A percentile compares a stretch with the other conserved stretches of the same genome.
Conservation (phyloP, 2,113 vertebrate species). For the Podarcis cretensis region DNA sequence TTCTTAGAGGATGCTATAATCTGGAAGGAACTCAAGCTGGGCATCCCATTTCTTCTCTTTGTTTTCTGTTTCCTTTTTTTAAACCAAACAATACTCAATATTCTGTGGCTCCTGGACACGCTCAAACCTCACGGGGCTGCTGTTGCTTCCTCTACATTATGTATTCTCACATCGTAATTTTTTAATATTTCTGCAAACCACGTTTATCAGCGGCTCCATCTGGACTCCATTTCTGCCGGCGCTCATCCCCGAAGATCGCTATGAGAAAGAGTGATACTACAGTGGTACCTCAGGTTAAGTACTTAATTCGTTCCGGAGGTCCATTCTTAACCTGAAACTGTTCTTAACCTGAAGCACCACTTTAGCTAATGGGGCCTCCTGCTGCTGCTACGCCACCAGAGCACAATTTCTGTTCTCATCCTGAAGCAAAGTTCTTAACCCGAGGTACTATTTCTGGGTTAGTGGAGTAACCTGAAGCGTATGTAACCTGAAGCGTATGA, state of each 20-base stretch:
- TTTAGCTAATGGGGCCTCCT: no score
- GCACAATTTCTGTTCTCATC: no score
- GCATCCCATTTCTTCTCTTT: no score
- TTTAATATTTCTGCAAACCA: not conserved
- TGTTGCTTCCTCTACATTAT: not conserved
- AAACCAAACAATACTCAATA: not conserved
- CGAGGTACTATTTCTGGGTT: no score
- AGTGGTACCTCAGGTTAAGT: no score
- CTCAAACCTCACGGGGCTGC: not conserved
- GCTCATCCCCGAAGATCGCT: not conserved
- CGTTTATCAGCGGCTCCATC: not conserved
- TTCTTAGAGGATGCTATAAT: not conserved
- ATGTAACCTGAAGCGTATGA: no score
- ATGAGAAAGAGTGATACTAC: not conserved
- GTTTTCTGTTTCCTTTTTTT: not conserved
- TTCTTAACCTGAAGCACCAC: no score
- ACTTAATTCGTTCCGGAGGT: no score
- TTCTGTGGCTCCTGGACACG: not conserved
- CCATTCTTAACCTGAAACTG: no score
- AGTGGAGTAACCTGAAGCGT: no score
- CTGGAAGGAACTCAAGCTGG: not conserved
- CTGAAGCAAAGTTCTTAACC: no score
- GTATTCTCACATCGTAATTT: not conserved
- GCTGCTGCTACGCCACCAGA: rapidly evolving
- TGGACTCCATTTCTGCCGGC: not conserved